Evolutionary conservation across 2,888 invertebrate species (phyloP).

Genomic region (Habroteleia sp.): DNA sequence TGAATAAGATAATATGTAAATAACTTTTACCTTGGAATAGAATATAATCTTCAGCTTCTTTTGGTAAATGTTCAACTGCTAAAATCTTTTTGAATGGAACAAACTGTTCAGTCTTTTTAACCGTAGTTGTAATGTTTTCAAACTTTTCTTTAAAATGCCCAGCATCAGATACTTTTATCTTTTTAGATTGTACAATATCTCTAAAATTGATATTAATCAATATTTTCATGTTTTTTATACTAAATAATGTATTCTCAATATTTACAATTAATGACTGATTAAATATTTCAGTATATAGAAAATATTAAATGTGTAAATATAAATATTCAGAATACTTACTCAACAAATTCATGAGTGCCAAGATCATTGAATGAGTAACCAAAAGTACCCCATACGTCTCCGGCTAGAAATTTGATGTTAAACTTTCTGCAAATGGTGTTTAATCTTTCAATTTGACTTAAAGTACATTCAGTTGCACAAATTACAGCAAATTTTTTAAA

Average conservation of each 20-base stretch:
- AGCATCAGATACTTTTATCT: conserved; percentile 82
- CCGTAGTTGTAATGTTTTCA: conserved; percentile 84
- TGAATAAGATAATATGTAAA: too few species aligned
- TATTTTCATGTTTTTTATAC: too few species aligned
- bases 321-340: conserved; percentile 86
- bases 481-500: conserved; percentile 92
- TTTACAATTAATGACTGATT: too few species aligned
- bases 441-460: conserved; percentile 87
- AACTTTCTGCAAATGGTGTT: conserved; percentile 88
- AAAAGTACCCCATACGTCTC: conserved; percentile 96
- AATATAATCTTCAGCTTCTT: conserved; percentile 84
- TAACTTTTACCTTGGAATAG: conserved; percentile 87
- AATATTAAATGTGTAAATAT: too few species aligned
- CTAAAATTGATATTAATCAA: too few species aligned
- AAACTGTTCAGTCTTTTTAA: conserved; percentile 85
- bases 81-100: conserved; percentile 87
- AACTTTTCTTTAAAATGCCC: conserved; percentile 82
- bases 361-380: conserved; percentile 96
- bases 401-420: conserved; percentile 91
- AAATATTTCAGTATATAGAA: too few species aligned
- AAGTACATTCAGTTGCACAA: conserved; percentile 88
- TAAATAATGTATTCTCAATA: too few species aligned
- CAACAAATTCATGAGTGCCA: conserved; percentile 89
- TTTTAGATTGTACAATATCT: conserved; percentile 82
- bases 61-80: conserved; percentile 81